Percentiles rank a stretch among this genome's conserved stretches.
phyloP scores from a whole-genome alignment of 2,888 invertebrate genomes.

The Thymelicus acteon region DNA sequence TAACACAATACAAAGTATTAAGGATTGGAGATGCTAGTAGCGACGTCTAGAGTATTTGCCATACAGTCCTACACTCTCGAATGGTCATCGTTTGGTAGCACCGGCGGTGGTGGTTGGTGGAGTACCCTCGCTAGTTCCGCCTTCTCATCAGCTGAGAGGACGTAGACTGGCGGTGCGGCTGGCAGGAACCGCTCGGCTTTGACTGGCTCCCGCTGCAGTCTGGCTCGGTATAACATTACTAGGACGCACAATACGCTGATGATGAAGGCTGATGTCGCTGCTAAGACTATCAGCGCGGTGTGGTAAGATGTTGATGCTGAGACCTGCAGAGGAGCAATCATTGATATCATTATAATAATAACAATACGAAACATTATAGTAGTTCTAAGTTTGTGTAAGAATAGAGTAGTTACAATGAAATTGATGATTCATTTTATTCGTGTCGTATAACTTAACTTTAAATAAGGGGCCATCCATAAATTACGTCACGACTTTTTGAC shows the following conservation, averaged over 20 bases:
- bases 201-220: slow-evolving; percentile 79
- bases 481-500: too few relatives aligned
- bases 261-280: slow-evolving; percentile 91
- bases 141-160: slow-evolving; percentile 88
- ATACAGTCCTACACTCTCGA: slow-evolving; percentile 58
- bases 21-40: slow-evolving; percentile 15
- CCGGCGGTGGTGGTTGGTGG: slow-evolving; percentile 67
- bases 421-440: too few relatives aligned
- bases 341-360: neutral
- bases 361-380: too few relatives aligned
- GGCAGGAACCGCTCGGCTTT: slow-evolving; percentile 86
- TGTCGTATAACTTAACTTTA: too few relatives aligned
- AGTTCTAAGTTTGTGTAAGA: too few relatives aligned
- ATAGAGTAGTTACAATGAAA: too few relatives aligned
- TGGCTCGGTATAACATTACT: slow-evolving; percentile 89
- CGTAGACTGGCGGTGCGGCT: slow-evolving; percentile 87
- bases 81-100: slow-evolving; percentile 54
- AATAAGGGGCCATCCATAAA: too few relatives aligned
- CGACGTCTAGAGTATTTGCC: slow-evolving; percentile 17
- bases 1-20: neutral
- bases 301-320: slow-evolving; percentile 90
- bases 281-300: slow-evolving; percentile 90
- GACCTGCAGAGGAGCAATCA: slow-evolving; percentile 57
- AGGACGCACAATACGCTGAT: slow-evolving; percentile 91
- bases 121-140: slow-evolving; percentile 78